phyloP scores from a whole-genome alignment of 2,113 vertebrate genomes.

The Phalacrocorax brasilianus region DNA sequence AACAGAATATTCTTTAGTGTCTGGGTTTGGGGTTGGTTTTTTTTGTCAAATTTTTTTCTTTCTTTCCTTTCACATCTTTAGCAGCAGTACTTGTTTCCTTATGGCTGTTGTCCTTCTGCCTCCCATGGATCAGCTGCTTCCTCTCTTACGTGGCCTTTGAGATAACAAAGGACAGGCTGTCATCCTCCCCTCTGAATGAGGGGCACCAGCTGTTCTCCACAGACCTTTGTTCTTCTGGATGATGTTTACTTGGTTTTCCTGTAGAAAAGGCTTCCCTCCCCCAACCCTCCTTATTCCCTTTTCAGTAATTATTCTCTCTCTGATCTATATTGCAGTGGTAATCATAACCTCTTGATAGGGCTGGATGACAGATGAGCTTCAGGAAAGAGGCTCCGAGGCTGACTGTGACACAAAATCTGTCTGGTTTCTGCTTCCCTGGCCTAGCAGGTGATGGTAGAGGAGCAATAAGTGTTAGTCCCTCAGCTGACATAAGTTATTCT shows the following conservation, averaged over 20 bases:
- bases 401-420: not conserved
- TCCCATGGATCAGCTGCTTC: not conserved
- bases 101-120: not conserved
- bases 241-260: not conserved
- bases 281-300: not conserved
- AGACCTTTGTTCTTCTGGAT: conserved; percentile 37
- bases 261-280: not conserved
- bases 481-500: not conserved
- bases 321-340: not conserved
- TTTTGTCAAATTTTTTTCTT: not conserved
- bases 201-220: conserved; percentile 30
- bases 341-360: not conserved
- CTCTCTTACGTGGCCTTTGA: not conserved
- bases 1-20: not conserved
- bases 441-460: not conserved
- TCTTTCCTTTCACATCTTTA: not conserved
- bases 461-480: not conserved
- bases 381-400: not conserved
- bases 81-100: not conserved
- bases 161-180: conserved; percentile 31
- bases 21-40: no score
- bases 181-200: conserved; percentile 2
- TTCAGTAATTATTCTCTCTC: not conserved
- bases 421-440: not conserved
- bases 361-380: not conserved